phyloP scores from a whole-genome alignment of 2,888 invertebrate genomes.

The Pharmacophagus antenor region DNA sequence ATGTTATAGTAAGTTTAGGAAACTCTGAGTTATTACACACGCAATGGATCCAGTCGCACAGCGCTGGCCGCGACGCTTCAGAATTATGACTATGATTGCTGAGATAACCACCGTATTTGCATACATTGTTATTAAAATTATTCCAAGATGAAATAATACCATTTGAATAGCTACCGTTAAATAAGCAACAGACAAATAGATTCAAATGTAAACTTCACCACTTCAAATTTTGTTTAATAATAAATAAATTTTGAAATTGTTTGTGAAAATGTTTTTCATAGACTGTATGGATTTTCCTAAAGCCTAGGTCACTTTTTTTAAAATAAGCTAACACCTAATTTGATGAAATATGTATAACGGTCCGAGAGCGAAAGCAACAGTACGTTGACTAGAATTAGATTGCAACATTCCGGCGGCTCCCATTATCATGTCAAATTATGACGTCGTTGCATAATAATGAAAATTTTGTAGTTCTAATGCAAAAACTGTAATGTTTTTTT shows the following conservation, averaged over 20 bases:
- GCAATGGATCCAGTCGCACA: slow-evolving; percentile 12
- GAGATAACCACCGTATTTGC: slow-evolving; percentile 11
- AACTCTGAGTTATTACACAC: slow-evolving; percentile 11
- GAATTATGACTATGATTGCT: slow-evolving; percentile 1
- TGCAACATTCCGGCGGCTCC: too few species aligned
- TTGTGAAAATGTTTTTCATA: too few species aligned
- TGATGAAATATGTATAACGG: not conserved
- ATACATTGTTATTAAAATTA: not conserved
- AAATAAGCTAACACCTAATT: not conserved
- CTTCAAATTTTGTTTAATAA: not conserved
- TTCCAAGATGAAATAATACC: not conserved
- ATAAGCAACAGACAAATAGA: not conserved
- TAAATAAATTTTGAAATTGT: too few species aligned
- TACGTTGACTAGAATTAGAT: too few species aligned
- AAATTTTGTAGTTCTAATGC: too few species aligned
- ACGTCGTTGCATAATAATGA: too few species aligned
- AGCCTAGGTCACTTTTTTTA: too few species aligned
- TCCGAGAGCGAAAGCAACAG: too few species aligned
- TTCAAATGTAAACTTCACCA: not conserved
- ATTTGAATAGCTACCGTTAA: not conserved
- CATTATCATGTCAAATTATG: too few species aligned
- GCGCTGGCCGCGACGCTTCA: slow-evolving; percentile 5
- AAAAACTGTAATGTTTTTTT: too few species aligned
- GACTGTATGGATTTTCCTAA: too few species aligned
- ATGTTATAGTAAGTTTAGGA: slow-evolving; percentile 1